Conservation (phyloP, 2,113 vertebrate species). For the Orycteropus afer region DNA sequence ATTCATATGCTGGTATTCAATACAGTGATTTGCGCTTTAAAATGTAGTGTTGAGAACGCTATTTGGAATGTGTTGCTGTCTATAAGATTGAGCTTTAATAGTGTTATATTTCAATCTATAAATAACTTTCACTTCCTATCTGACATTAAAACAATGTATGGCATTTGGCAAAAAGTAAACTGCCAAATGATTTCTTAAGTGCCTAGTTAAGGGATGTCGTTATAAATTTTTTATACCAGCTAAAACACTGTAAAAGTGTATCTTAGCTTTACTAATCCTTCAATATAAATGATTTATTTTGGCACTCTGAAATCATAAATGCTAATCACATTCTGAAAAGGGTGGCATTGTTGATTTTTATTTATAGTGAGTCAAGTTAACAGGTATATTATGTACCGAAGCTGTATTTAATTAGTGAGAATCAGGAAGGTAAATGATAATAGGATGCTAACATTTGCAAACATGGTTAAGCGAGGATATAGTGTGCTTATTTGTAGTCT, state of each 20-base stretch:
- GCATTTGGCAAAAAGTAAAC: constrained; percentile 77
- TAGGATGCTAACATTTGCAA: constrained; percentile 73
- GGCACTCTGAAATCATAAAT: constrained; percentile 67
- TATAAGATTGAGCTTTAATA: constrained; percentile 77
- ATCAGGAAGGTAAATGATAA: constrained; percentile 65
- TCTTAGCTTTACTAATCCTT: constrained; percentile 67
- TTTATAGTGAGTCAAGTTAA: constrained; percentile 73
- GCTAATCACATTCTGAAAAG: constrained; percentile 67
- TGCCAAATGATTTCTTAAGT: constrained; percentile 78
- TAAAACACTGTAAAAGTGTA: constrained; percentile 54
- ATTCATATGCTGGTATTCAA: constrained; percentile 47
- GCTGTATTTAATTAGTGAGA: constrained; percentile 81
- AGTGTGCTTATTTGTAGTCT: neutral
- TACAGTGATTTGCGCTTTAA: constrained; percentile 76
- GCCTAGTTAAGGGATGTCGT: constrained; percentile 75
- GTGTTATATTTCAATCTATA: constrained; percentile 79
- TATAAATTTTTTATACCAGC: constrained; percentile 75
- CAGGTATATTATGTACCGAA: constrained; percentile 75
- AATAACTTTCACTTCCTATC: constrained; percentile 76
- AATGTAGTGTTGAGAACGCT: constrained; percentile 78
- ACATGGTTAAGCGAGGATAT: neutral
- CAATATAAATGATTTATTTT: constrained; percentile 72
- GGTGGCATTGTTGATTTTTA: constrained; percentile 75
- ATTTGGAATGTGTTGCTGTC: constrained; percentile 78
- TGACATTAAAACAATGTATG: constrained; percentile 79